phyloP scores from a whole-genome alignment of 2,113 vertebrate species.

The Spheniscus mendiculus region DNA sequence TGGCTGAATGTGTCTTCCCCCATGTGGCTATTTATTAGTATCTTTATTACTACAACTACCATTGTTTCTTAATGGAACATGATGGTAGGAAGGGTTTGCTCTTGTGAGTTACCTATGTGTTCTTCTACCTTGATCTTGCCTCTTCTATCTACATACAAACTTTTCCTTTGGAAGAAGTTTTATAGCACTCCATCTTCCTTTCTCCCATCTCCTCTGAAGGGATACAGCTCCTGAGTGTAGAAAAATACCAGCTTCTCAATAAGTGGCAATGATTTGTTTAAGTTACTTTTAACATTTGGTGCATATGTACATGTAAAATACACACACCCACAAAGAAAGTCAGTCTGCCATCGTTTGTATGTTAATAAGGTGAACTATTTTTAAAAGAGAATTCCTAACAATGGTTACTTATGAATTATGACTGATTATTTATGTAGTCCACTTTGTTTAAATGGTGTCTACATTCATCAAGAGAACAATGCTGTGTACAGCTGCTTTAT shows the following conservation, averaged over 20 bases:
- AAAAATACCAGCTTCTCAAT: neutral
- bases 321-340: neutral
- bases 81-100: neutral
- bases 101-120: neutral
- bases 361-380: neutral
- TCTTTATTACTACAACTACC: neutral
- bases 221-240: neutral
- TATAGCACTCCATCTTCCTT: neutral
- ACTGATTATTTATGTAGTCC: neutral
- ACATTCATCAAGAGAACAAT: slow-evolving; percentile 62
- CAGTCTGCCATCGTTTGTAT: neutral
- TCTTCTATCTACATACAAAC: neutral
- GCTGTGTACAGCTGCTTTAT: slow-evolving; percentile 38
- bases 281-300: neutral
- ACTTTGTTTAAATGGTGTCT: slow-evolving; percentile 52
- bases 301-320: neutral
- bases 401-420: neutral
- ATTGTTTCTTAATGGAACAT: neutral
- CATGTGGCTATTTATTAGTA: neutral
- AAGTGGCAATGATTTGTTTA: neutral
- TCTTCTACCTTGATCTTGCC: neutral
- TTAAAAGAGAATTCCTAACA: slow-evolving; percentile 23
- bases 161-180: neutral
- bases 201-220: neutral
- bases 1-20: neutral